Conservation (phyloP, 2,888 invertebrate genomes). For the Ophioninae sp. region DNA sequence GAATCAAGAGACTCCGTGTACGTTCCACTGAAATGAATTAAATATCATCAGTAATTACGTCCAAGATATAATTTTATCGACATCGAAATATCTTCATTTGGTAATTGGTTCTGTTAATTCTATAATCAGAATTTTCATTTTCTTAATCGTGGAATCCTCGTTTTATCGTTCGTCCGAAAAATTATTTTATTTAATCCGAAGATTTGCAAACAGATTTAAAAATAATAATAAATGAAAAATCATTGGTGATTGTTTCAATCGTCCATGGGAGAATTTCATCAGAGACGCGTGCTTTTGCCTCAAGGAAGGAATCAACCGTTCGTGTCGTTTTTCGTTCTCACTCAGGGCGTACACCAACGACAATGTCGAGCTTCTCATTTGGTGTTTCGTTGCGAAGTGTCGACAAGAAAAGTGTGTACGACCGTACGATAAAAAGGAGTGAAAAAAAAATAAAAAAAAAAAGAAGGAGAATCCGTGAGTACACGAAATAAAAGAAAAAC, state of each 20-base stretch:
- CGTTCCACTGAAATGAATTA: not conserved
- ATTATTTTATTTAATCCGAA: no score
- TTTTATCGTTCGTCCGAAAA: no score
- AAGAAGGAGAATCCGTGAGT: not conserved
- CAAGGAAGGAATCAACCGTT: not conserved
- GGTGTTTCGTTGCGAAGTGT: conserved; percentile 18
- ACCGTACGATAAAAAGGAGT: conserved; percentile 7
- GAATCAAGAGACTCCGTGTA: no score
- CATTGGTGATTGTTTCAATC: no score
- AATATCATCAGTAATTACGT: not conserved
- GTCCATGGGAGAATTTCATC: not conserved
- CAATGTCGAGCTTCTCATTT: conserved; percentile 7
- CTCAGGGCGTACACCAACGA: not conserved
- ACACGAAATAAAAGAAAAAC: conserved; percentile 19
- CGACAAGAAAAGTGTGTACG: not conserved
- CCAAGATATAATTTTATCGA: not conserved
- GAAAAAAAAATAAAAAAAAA: not conserved
- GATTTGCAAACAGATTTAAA: no score
- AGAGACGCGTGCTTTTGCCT: not conserved
- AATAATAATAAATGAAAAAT: no score
- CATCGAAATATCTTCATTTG: no score
- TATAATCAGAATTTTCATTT: no score
- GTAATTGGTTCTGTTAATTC: no score
- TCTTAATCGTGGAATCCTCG: no score
- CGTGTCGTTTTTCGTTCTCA: not conserved